Percentiles rank a stretch among this genome's conserved stretches.
Evolutionary conservation across 2,113 vertebrate species (phyloP).

Genomic region (Drymodes brunneopygia): DNA sequence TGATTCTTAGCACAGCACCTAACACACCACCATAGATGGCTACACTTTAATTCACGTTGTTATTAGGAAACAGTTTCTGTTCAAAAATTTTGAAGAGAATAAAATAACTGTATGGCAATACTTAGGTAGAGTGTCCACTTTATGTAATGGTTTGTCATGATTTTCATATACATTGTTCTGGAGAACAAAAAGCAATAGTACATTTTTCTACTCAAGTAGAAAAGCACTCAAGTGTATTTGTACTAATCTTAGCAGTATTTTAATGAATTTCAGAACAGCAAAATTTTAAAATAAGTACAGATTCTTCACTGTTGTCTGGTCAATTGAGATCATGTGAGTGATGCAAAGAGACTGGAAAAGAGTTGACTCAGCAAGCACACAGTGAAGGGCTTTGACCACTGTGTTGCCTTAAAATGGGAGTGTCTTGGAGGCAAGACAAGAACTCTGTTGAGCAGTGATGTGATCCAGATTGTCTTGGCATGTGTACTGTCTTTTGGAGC

Average conservation of each 20-base stretch:
- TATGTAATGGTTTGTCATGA: not conserved
- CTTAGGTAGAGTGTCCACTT: not conserved
- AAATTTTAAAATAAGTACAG: not conserved
- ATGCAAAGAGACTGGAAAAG: not conserved
- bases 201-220: not conserved
- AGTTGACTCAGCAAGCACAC: not conserved
- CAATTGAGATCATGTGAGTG: not conserved
- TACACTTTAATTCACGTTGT: not conserved
- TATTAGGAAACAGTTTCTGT: not conserved
- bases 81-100: not conserved
- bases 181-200: not conserved
- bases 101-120: not conserved
- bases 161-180: not conserved
- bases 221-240: not conserved
- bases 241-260: not conserved
- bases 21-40: not conserved
- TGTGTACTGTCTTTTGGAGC: not conserved
- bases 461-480: not conserved
- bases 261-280: not conserved
- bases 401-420: not conserved
- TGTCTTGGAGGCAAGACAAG: not conserved
- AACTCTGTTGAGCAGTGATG: not conserved
- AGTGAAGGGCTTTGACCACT: not conserved
- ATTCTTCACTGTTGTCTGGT: not conserved
- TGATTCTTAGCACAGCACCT: not conserved